These are phyloP conservation scores for Sinelater perroti DNA, from an alignment of 2,888 invertebrate genomes.

Conservation along the genomic window DNA sequence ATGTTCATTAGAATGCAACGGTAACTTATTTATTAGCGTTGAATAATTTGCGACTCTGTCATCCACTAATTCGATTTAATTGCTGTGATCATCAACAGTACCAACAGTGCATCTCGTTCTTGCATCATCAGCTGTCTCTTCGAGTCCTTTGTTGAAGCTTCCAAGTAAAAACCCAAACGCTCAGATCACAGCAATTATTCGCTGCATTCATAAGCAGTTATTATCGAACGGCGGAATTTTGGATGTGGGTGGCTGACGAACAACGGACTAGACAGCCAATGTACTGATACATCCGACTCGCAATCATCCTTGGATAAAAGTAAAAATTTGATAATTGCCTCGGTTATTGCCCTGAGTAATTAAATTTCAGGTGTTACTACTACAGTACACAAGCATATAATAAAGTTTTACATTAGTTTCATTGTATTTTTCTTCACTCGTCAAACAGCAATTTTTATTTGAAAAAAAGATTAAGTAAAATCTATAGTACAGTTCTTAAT, in stretches of 20 bases:
- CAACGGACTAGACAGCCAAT: slow-evolving; percentile 43
- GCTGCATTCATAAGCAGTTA: background rate
- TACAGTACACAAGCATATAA: too few species aligned
- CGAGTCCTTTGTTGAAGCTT: slow-evolving; percentile 8
- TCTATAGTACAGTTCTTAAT: too few species aligned
- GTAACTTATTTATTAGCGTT: slow-evolving; percentile 7
- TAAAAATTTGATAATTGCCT: slow-evolving; percentile 1
- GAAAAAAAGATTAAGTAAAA: too few species aligned
- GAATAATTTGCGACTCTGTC: slow-evolving; percentile 13
- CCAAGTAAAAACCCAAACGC: slow-evolving; percentile 8
- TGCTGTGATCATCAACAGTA: slow-evolving; percentile 2
- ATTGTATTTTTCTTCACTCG: too few species aligned
- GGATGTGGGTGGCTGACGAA: slow-evolving; percentile 50
- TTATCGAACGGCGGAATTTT: background rate
- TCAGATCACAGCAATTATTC: background rate
- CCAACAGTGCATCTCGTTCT: background rate
- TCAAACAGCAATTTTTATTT: too few species aligned
- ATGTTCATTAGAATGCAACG: background rate
- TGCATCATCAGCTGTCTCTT: slow-evolving; percentile 1
- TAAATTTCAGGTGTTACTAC: background rate
- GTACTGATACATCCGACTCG: slow-evolving; percentile 49
- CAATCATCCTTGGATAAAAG: background rate
- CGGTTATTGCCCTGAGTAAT: background rate
- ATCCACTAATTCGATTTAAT: slow-evolving; percentile 15
- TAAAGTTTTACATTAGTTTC: too few species aligned